These are phyloP conservation scores for Diachrysia chrysitis DNA, from an alignment of 2,888 invertebrate genomes.

Conservation along the genomic window DNA sequence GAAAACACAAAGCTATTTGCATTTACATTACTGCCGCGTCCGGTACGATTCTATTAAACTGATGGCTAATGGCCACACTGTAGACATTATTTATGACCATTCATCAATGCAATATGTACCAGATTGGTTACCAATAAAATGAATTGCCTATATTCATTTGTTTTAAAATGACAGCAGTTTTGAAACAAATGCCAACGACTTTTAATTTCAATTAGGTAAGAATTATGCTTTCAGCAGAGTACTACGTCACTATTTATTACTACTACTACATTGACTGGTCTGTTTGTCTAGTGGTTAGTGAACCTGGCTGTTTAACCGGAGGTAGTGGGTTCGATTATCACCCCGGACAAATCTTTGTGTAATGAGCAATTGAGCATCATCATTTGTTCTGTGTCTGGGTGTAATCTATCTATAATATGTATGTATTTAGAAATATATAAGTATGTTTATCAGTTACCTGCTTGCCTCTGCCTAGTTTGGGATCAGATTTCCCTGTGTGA, in stretches of 20 bases:
- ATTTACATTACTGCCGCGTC: background rate
- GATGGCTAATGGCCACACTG: constrained; percentile 1
- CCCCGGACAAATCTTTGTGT: no score
- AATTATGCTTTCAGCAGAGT: background rate
- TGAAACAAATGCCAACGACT: background rate
- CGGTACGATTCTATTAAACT: constrained; percentile 2
- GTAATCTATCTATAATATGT: no score
- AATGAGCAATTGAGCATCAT: no score
- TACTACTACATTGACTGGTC: no score
- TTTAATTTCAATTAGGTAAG: background rate
- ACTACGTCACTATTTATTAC: background rate
- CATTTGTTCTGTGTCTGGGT: no score
- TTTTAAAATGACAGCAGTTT: background rate
- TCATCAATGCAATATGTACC: background rate
- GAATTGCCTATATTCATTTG: background rate
- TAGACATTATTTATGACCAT: constrained; percentile 1
- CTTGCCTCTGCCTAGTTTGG: no score
- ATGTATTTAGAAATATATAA: no score
- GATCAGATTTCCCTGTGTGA: no score
- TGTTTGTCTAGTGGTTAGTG: no score
- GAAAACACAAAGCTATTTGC: constrained; percentile 1
- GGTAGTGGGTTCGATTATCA: no score
- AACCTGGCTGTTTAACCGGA: no score
- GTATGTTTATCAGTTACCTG: no score
- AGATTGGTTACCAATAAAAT: background rate